phyloP scores from a whole-genome alignment of 2,888 invertebrate genomes.

The Tuberolachnus salignus region DNA sequence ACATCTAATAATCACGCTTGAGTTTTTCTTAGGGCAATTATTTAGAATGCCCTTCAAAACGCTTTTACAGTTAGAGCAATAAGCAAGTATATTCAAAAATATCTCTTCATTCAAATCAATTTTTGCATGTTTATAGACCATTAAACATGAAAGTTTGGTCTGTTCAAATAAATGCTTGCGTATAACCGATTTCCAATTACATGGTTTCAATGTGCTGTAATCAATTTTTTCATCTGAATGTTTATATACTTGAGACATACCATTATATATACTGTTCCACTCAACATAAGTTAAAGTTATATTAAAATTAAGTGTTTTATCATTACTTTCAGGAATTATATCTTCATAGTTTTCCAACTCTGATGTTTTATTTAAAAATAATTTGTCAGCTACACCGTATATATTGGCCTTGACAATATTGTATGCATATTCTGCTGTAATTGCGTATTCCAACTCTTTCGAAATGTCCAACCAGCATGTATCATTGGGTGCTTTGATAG shows the following conservation, averaged over 20 bases:
- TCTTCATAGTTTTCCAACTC: background rate
- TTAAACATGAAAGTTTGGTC: background rate
- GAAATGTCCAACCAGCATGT: background rate
- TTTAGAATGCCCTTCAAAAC: background rate
- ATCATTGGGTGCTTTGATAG: background rate
- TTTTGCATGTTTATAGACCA: conserved; percentile 1
- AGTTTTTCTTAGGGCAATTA: background rate
- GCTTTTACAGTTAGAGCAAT: background rate
- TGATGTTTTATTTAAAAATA: background rate
- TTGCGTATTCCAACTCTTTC: background rate
- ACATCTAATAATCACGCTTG: conserved; percentile 3
- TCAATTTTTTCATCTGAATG: background rate
- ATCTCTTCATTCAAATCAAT: background rate
- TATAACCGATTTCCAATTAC: background rate
- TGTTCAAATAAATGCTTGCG: conserved; percentile 8
- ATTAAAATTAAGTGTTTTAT: conserved; percentile 1
- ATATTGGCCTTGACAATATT: background rate
- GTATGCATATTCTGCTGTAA: background rate
- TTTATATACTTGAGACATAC: background rate
- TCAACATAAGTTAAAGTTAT: background rate
- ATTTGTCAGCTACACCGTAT: background rate
- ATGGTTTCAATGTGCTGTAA: background rate
- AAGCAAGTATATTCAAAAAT: background rate
- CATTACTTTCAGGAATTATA: background rate
- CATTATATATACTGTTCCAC: background rate